Evolutionary conservation across 2,888 invertebrate genomes (phyloP), one percentile per base, ranked within the genome.

Genomic region (Heteromyza rotundicornis): DNA sequence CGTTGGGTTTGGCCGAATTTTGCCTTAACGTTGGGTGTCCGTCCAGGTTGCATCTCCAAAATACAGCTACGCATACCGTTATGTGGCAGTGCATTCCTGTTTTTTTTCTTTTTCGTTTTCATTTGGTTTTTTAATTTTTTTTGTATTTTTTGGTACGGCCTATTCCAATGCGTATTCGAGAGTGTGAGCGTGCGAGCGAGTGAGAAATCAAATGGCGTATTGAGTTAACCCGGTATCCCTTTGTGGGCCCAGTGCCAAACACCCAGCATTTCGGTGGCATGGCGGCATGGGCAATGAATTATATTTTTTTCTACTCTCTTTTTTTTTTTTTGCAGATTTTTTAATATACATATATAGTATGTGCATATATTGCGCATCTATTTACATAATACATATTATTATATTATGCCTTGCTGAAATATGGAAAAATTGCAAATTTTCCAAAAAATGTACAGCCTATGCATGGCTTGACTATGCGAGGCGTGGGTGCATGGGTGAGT

Each of bases 351-450:
- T 27, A 27, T 27, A 40, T 47, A 47, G 7, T 20, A 20, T 47
- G 14, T 47, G 20, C 5, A 19, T 47, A 47, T 14, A 47, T 47
- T 59, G 47, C 51, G 44, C 27, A 57, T 57, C 57, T 62, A 62
- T 62, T 62, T 57, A 62, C 53, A 61, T 57, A 61, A 60, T 57
- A 57, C 14, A 62, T 57, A 57, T 62, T 61, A 61, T 57, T 57
- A 57, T 57, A 62, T 57, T 49, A 62, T 62, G 52, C 24, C 49
- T 49, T 49, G 49, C 24, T 54, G 57, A 27, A 56, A 24, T 36
- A 57, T 52, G 52, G 44, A 5, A 47, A 53, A 57, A 56, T 57
- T 61, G 57, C 47, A 57, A n/a, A 57, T 61, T 44, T 57, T 53
- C 40, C 12, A 17, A 52, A 47, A 57, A 62, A 62, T 62, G 62